These are phyloP conservation scores for Plectus sambesii DNA, from an alignment of 1,140 invertebrate species.

Conservation along the genomic window DNA sequence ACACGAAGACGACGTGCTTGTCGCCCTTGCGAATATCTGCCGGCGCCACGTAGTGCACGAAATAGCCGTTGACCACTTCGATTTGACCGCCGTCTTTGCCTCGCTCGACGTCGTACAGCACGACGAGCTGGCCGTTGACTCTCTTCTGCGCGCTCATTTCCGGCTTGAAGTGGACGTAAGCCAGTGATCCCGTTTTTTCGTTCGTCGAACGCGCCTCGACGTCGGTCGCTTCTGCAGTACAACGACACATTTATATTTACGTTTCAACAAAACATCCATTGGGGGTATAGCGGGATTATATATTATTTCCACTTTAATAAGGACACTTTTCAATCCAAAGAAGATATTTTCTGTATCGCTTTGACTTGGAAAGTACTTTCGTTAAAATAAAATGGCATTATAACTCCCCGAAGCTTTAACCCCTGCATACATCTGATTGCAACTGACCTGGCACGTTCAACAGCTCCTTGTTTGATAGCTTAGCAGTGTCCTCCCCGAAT, in stretches of 20 bases:
- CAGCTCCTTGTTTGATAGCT: not conserved
- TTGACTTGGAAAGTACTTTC: too few relatives aligned
- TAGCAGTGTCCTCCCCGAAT: not conserved
- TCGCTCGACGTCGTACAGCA: conserved; percentile 1
- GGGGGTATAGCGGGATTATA: not conserved
- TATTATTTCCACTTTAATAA: too few relatives aligned
- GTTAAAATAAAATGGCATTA: not conserved
- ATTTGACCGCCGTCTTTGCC: not conserved
- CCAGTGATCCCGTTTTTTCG: not conserved
- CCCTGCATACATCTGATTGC: not conserved
- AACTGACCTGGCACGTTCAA: not conserved
- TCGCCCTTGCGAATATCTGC: not conserved
- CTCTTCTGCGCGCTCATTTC: not conserved
- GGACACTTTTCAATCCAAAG: too few relatives aligned
- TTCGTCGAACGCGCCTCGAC: not conserved
- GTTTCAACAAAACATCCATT: not conserved
- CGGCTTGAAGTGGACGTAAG: not conserved
- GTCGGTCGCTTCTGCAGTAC: not conserved
- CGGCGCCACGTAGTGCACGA: not conserved
- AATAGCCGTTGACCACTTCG: conserved; percentile 1
- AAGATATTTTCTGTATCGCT: too few relatives aligned
- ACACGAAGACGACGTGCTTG: not conserved
- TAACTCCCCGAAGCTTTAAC: not conserved
- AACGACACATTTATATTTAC: not conserved
- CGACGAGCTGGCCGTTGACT: not conserved